Evolutionary conservation across 2,888 invertebrate genomes (phyloP).

Genomic region (Eumerus sabulonum): DNA sequence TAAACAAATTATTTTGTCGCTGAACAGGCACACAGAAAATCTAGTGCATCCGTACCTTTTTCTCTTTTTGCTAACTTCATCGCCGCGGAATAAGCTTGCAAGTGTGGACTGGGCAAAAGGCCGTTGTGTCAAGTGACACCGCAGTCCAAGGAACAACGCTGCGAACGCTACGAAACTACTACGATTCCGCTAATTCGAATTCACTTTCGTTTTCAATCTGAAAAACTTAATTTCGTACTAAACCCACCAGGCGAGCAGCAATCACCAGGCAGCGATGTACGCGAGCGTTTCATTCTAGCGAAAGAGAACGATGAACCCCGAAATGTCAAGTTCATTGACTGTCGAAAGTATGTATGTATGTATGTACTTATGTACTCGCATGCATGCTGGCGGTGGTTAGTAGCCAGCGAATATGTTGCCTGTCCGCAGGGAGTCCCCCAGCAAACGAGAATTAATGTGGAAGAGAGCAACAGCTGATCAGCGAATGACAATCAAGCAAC

Average conservation of each 20-base stretch:
- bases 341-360: slow-evolving; percentile 31
- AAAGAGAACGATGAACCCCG: slow-evolving; percentile 1
- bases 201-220: slow-evolving; percentile 61
- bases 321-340: slow-evolving; percentile 32
- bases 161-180: not conserved
- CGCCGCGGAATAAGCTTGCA: too few relatives aligned
- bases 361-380: too few relatives aligned
- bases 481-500: too few relatives aligned
- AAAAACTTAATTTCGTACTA: slow-evolving; percentile 69
- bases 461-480: too few relatives aligned
- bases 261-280: not conserved
- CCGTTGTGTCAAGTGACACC: too few relatives aligned
- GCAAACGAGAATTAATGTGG: too few relatives aligned
- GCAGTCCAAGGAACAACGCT: too few relatives aligned
- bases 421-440: too few relatives aligned
- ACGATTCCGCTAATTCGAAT: slow-evolving; percentile 24
- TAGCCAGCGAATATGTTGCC: too few relatives aligned
- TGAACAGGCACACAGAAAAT: slow-evolving; percentile 51
- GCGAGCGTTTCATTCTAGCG: not conserved
- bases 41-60: not conserved
- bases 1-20: slow-evolving; percentile 56
- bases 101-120: too few relatives aligned
- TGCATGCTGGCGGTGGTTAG: not conserved
- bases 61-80: too few relatives aligned
- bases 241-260: slow-evolving; percentile 55